Conservation (phyloP, 1,140 invertebrate genomes). For the Drosophila santomea region DNA sequence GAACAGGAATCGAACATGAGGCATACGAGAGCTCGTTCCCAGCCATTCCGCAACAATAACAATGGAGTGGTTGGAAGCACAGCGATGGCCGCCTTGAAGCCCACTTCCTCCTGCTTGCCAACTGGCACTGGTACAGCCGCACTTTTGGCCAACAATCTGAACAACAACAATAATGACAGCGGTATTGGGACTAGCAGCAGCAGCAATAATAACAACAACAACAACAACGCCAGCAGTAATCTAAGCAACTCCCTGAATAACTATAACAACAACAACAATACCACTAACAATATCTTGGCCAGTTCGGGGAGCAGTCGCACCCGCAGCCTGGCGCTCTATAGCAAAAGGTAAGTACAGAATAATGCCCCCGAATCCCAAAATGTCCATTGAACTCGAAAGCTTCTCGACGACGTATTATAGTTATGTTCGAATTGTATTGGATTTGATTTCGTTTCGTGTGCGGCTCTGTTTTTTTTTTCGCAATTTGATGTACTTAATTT, state of each 20-base stretch:
- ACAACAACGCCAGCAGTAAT: conserved; percentile 56
- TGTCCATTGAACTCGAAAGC: neutral
- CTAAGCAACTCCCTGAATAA: conserved; percentile 67
- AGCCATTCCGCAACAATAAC: conserved; percentile 80
- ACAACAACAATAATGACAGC: conserved; percentile 31
- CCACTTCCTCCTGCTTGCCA: conserved; percentile 15
- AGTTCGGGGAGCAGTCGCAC: conserved; percentile 70
- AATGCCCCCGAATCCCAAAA: conserved; percentile 1
- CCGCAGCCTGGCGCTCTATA: conserved; percentile 81
- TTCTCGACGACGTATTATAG: conserved; percentile 22
- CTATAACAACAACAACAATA: conserved; percentile 75
- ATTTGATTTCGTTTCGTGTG: conserved; percentile 50
- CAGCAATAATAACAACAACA: conserved; percentile 16
- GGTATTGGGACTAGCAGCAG: conserved; percentile 9
- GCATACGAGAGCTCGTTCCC: conserved; percentile 77
- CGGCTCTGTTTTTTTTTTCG: conserved; percentile 18
- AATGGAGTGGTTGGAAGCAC: conserved; percentile 31
- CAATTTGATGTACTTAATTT: conserved; percentile 15
- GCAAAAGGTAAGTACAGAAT: conserved; percentile 78
- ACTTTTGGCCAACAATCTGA: conserved; percentile 48
- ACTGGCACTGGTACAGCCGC: conserved; percentile 16
- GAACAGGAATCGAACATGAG: conserved; percentile 65
- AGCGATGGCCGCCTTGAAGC: conserved; percentile 11
- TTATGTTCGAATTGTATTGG: conserved; percentile 35
- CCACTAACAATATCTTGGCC: conserved; percentile 60